Percentiles rank a stretch among this genome's conserved stretches.
These are phyloP conservation scores for Phainopepla nitens DNA, from an alignment of 2,113 vertebrate species.

Conservation along the genomic window DNA sequence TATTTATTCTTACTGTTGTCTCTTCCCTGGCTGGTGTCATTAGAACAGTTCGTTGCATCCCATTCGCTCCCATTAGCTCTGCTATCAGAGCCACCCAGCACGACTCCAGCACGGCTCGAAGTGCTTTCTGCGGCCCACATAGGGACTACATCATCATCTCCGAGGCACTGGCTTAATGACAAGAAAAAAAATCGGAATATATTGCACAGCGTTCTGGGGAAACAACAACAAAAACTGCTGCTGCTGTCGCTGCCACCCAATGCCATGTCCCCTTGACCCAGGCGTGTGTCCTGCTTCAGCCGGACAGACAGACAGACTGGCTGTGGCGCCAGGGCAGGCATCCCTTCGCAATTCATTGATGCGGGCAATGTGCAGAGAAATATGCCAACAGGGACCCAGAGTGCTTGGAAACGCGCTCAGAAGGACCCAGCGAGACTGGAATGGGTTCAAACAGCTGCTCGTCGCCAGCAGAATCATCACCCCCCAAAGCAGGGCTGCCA, in stretches of 20 bases:
- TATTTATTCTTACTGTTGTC: slow-evolving; percentile 95
- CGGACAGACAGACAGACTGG: not conserved
- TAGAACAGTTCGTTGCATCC: slow-evolving; percentile 91
- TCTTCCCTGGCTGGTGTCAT: slow-evolving; percentile 92
- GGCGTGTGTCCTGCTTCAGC: fast-evolving
- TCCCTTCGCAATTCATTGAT: slow-evolving; percentile 23
- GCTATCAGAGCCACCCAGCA: slow-evolving; percentile 92
- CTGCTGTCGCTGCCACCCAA: fast-evolving
- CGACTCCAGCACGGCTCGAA: slow-evolving; percentile 91
- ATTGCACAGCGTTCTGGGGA: slow-evolving; percentile 70
- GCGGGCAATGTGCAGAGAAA: slow-evolving; percentile 6
- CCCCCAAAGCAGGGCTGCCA: not conserved
- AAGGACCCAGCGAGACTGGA: slow-evolving; percentile 31
- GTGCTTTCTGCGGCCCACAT: slow-evolving; percentile 90
- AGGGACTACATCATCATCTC: slow-evolving; percentile 90
- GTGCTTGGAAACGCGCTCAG: not conserved
- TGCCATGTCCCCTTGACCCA: not conserved
- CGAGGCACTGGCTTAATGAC: slow-evolving; percentile 90
- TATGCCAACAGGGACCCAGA: not conserved
- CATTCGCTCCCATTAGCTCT: slow-evolving; percentile 93
- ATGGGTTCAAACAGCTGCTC: slow-evolving; percentile 58
- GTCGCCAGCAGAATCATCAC: not conserved
- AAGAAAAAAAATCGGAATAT: slow-evolving; percentile 86
- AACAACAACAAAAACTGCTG: slow-evolving; percentile 40
- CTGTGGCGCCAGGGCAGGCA: not conserved